These are phyloP conservation scores for Vireo altiloquus DNA, from an alignment of 2,113 vertebrate species.

Conservation along the genomic window DNA sequence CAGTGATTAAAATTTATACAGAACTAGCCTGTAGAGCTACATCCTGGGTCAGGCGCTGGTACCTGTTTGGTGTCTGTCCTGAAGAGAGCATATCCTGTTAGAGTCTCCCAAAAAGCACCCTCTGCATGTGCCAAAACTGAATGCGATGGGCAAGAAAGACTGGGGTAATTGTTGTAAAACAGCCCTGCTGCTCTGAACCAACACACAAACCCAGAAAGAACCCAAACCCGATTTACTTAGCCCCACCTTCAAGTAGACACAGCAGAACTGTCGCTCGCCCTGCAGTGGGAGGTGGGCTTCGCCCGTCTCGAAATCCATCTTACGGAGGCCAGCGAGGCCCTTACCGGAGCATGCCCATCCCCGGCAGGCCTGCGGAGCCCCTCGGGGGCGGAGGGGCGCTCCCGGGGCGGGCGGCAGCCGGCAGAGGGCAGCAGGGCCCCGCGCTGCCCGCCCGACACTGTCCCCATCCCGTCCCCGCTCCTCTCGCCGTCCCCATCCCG, in stretches of 20 bases:
- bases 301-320: neutral
- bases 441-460: too few species aligned
- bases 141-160: neutral
- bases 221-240: fast-evolving
- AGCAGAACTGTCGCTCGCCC: fast-evolving
- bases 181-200: neutral
- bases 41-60: fast-evolving
- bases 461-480: neutral
- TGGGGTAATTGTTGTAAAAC: neutral
- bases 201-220: neutral
- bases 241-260: fast-evolving
- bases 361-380: neutral
- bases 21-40: neutral
- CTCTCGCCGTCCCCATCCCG: neutral
- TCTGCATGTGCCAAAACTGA: neutral
- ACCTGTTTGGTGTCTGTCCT: neutral
- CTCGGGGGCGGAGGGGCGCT: neutral
- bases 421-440: constrained; percentile 8
- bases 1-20: neutral
- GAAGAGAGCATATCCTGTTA: neutral
- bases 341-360: neutral
- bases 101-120: neutral
- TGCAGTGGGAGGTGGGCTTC: neutral
- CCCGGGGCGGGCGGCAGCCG: neutral
- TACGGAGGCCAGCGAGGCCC: neutral